Base-by-base conservation (phyloP, 2,113 vertebrate genomes). In the Cyprinodon variegatus region DNA sequence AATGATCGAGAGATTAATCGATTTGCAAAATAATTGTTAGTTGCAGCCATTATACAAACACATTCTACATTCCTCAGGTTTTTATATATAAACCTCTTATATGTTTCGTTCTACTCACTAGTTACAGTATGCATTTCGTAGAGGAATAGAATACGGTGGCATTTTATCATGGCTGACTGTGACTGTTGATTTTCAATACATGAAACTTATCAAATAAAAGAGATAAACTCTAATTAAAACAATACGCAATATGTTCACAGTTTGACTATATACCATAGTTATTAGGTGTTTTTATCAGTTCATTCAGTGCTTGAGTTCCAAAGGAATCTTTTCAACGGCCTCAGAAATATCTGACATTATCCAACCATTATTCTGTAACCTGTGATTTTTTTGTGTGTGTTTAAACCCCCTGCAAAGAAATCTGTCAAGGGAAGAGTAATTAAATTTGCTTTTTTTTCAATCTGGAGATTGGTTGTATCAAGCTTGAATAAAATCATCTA, bases 371-470 rank as follows among this genome's bases (percentile, higher is more conserved):
- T 82, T 20, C 12, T 4, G 17, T 29, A 46, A 41, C 66, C 76
- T 62, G 22, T 76, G 74, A 74, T 70, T 61, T 53, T 61, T 61
- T 57, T 75, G 53, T 53, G 68, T 9, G 37, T 61, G 76, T 69
- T 84, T 71, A 48, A 86, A 76, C n/a, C 15, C 53, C 41, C 40
- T 82, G 70, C 57, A 83, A 83, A 77, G 57, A 40, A 38, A 61
- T 46, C 39, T 5, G 4, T 14, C 9, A 57, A 72, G 53, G 60
- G 17, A 1, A 0, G 61, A 65, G 38, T 4, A 57, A 48, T 69
- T 0, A 2, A 4, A 65, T 1, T 29, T 17, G 39, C 65, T 50
- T 38, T 63, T 71, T 29, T 61, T 39, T 57, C 29, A 10, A 15
- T 63, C 79, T 40, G 14, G 10, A 70, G 37, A 46, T 59, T 15